Evolutionary conservation across 2,888 invertebrate species (phyloP).

Genomic region (Hyposoter dolosus): DNA sequence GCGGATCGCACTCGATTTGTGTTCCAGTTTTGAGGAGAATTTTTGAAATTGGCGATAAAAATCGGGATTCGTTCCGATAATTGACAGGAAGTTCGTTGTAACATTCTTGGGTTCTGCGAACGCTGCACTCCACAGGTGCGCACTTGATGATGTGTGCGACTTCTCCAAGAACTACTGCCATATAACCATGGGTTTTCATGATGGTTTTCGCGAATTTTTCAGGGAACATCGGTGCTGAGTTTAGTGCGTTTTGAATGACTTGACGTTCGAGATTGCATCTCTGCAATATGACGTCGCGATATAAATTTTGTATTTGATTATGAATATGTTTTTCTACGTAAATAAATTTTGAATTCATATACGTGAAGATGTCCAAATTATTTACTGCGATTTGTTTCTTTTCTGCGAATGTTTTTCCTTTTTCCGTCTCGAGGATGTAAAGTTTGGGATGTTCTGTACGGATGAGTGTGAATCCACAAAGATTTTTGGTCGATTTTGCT

Average conservation of each 20-base stretch:
- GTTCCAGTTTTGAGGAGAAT: conserved; percentile 67
- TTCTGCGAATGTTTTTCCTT: neutral
- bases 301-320: too few species aligned
- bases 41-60: conserved; percentile 70
- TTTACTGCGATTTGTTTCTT: neutral
- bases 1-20: conserved; percentile 65
- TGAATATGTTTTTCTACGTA: too few species aligned
- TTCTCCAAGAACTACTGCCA: conserved; percentile 72
- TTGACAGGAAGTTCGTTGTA: conserved; percentile 72
- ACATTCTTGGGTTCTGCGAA: conserved; percentile 68
- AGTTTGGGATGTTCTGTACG: conserved; percentile 42
- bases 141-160: too few species aligned
- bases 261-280: conserved; percentile 71
- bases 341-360: too few species aligned
- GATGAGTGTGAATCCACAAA: conserved; percentile 41
- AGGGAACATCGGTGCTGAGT: conserved; percentile 69
- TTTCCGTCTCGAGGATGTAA: conserved; percentile 24
- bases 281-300: too few species aligned
- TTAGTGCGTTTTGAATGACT: conserved; percentile 71
- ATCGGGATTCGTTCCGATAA: conserved; percentile 67
- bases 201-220: conserved; percentile 72
- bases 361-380: conserved; percentile 70
- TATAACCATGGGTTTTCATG: conserved; percentile 69
- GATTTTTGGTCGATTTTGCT: neutral
- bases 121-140: too few species aligned